Conservation (phyloP, 2,113 vertebrate genomes). For the Carlito syrichta region DNA sequence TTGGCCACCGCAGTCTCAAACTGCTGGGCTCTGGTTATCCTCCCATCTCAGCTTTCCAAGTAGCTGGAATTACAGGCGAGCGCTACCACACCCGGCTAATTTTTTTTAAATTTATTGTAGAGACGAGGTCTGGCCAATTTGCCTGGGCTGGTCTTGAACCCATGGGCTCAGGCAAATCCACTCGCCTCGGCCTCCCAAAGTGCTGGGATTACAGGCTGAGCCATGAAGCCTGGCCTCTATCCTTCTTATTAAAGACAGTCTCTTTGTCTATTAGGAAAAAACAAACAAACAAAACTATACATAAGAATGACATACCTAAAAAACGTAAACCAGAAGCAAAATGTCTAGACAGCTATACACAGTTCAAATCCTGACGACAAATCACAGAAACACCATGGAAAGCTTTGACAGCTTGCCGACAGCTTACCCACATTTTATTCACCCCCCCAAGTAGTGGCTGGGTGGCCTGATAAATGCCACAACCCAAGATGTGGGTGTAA, state of each 20-base stretch:
- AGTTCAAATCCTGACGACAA: neutral
- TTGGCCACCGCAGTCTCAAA: too few relatives aligned
- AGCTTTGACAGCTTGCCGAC: neutral
- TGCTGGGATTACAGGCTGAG: too few relatives aligned
- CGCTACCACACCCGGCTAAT: too few relatives aligned
- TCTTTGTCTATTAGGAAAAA: neutral
- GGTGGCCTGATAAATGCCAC: neutral
- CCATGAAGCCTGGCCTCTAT: too few relatives aligned
- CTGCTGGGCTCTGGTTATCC: too few relatives aligned
- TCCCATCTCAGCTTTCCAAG: too few relatives aligned
- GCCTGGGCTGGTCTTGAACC: too few relatives aligned
- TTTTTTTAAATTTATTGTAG: too few relatives aligned
- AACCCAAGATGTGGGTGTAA: neutral
- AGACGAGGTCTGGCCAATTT: too few relatives aligned
- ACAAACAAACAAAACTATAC: neutral
- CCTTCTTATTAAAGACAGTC: neutral
- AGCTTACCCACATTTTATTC: neutral
- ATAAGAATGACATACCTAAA: neutral
- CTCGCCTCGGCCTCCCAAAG: too few relatives aligned
- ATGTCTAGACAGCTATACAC: neutral
- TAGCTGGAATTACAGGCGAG: too few relatives aligned
- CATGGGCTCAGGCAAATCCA: too few relatives aligned
- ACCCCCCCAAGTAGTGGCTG: neutral
- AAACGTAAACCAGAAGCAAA: neutral
- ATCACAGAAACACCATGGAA: neutral